Base-by-base conservation (phyloP, 2,113 vertebrate genomes). In the Amphiprion percula region DNA sequence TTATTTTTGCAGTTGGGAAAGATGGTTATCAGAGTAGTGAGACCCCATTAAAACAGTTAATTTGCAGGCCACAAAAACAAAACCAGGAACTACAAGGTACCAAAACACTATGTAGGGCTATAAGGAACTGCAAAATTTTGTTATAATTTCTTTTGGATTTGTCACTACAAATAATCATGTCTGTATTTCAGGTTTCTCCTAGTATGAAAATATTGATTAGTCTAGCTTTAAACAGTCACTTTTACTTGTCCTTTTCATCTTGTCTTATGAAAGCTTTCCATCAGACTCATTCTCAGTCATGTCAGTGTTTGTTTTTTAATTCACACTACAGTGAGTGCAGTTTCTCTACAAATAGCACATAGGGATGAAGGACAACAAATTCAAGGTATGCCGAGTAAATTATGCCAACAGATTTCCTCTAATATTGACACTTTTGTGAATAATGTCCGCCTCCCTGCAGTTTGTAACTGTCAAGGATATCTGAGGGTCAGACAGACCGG, bases 381-480 rank as follows among this genome's bases (percentile, higher is more conserved):
- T 86, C 52, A 69, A 21, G 11, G 28, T 12, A 1, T 26, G 44
- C 16, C 82, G 64, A 30, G 47, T 78, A 74, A 88, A 85, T 85
- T 52, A 56, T 46, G 30, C 10, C 73, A 37, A 33, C 46, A 66
- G 11, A 76, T 77, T 82, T 80, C 50, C 44, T 62, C 44, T 54
- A 49, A 78, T 76, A 62, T 74, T 61, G 78, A 74, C 69, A 47
- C 80, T 79, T 80, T 76, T 71, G 53, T 79, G 73, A 77, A 61
- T 21, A 44, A 44, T 3, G 21, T 67, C 33, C 0, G 0, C 72
- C 68, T 75, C 16, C 64, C 59, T 76, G 62, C 65, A 66, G 55
- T 71, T 76, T 80, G 54, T 64, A 33, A 54, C 69, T 28, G 62
- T 86, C 83, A 87, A 80, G 72, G 80, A 77, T 71, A 49, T 41